Evolutionary conservation across 2,113 vertebrate genomes (phyloP), one percentile per base, ranked within the genome.

Genomic region (Tupaia chinensis): DNA sequence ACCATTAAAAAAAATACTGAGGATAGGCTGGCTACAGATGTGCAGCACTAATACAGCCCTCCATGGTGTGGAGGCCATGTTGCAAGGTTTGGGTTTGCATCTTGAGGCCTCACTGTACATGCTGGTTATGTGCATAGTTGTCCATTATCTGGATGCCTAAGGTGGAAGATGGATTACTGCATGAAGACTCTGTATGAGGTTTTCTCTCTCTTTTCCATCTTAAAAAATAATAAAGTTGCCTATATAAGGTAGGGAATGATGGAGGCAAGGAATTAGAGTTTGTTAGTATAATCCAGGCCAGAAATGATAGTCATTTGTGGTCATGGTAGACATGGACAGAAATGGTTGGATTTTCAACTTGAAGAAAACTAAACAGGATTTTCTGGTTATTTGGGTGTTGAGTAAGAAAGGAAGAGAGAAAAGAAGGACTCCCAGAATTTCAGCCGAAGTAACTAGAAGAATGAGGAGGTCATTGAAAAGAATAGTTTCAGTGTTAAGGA

Each of bases 301-400:
- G 89, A 81, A 10, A 6, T 80, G 82, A 86, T 44, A 79, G 19
- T 76, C 85, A 66, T 32, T 76, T 63, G 20, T 58, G 54, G 29
- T 53, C 56, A 77, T 44, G n/a, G 72, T 44, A 85, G 94, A 81
- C 27, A 9, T 15, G 61, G 89, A 86, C 58, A 22, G 70, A 92
- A 77, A 81, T 66, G 22, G 70, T n/a, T 81, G 54, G 53, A 25
- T 86, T 89, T 76, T 23, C 27, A 44, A 86, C 69, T 82, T 82
- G 19, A 84, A 61, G 53, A 68, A 74, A 78, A 82, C 77, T 56
- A 77, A 94, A 89, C 65, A 81, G 27, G n/a, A 80, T 72, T 86
- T 87, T 44, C 32, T 87, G 61, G 74, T 80, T 85, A 14, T 70
- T 80, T 81, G 44, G 92, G n/a, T 73, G 23, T 88, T 81, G 74